Base-by-base conservation (phyloP, 1,140 invertebrate genomes). In the Zaprionus nigranus region DNA sequence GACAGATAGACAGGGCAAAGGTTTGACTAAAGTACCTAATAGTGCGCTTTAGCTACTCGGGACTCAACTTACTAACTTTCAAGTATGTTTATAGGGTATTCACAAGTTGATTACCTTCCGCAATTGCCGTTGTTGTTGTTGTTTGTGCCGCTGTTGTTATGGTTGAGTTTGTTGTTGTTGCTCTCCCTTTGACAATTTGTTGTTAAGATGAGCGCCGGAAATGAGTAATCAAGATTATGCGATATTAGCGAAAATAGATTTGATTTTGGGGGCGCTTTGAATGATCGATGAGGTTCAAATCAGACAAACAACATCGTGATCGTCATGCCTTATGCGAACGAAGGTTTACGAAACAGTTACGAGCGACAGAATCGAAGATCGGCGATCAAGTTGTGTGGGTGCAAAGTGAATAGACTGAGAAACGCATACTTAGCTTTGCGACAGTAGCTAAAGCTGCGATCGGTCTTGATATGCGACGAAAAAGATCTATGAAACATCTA, bases 171-270 rank as follows among this genome's bases (percentile, higher is more conserved):
- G 20, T 28, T 34, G 11, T 2, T 22, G 7, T 57, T 24, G 13
- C 53, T 70, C 81, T 88, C 81, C 61, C 81, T 88, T 84, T 88
- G 84, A 88, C 84, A 88, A 87, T 83, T 81, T 76, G 80, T 67
- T 63, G 62, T 69, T 72, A 69, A 72, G 85, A 79, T 84, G 85
- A 79, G 85, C 85, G 70, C 85, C 85, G 85, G 85, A 90, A 90
- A 90, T 90, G 86, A 90, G 79, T 90, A 90, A 90, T 90, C 85
- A 90, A 90, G 85, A 90, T 87, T 84, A 79, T 90, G 81, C 70
- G 84, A 88, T 90, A 90, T 90, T 90, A 85, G 85, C 85, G 72
- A 82, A 90, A 84, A 84, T 75, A 81, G 71, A 90, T 79, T 77
- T 72, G 74, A 77, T 79, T 79, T 72, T 76, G 74, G 69, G 74